Conservation (phyloP, 2,888 invertebrate genomes). For the Junonia oenone region DNA sequence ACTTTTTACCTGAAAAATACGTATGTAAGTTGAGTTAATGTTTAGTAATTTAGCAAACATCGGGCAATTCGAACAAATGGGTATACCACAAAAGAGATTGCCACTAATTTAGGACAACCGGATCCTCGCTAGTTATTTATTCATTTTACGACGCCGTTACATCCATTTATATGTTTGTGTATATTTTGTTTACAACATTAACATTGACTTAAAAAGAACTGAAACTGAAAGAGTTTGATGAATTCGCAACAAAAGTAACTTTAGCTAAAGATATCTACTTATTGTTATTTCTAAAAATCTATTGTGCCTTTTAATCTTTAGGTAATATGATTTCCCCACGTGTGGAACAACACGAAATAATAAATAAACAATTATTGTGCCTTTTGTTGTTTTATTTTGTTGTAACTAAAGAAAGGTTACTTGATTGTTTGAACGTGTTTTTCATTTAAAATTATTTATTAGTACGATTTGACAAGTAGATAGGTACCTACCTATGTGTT, state of each 20-base stretch:
- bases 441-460: too few species aligned
- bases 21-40: neutral
- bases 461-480: too few species aligned
- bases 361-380: too few species aligned
- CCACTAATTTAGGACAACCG: slow-evolving; percentile 18
- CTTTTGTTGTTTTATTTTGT: too few species aligned
- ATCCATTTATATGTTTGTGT: slow-evolving; percentile 1
- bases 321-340: too few species aligned
- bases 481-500: too few species aligned
- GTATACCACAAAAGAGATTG: slow-evolving; percentile 14
- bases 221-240: neutral
- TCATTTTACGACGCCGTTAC: slow-evolving; percentile 18
- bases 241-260: neutral
- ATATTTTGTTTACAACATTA: neutral
- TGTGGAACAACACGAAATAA: too few species aligned
- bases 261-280: neutral
- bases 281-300: neutral
- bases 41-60: slow-evolving; percentile 1
- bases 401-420: too few species aligned
- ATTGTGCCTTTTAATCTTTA: too few species aligned
- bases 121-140: slow-evolving; percentile 15
- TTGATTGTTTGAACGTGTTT: too few species aligned
- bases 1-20: too few species aligned
- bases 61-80: slow-evolving; percentile 4
- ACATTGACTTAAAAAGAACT: neutral